phyloP scores from a whole-genome alignment of 2,113 vertebrate species.

The Microcebus jonahi region DNA sequence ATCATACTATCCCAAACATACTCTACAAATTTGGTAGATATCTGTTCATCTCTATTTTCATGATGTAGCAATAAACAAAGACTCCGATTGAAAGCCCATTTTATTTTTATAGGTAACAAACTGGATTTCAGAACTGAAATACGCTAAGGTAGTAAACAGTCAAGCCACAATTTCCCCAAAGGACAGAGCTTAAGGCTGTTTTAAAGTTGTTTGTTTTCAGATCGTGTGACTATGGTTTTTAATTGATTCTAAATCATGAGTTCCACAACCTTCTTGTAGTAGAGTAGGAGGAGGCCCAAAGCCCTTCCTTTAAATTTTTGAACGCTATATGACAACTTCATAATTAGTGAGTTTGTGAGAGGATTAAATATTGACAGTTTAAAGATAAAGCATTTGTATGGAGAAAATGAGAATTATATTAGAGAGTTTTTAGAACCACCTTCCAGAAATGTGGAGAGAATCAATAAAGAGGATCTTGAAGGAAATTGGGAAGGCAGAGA shows the following conservation, averaged over 20 bases:
- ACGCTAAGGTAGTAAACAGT: not conserved
- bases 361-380: not conserved
- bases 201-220: not conserved
- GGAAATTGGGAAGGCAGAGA: not conserved
- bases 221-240: not conserved
- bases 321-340: not conserved
- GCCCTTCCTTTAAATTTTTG: not conserved
- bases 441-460: constrained; percentile 41
- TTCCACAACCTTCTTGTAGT: not conserved
- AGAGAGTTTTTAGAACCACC: not conserved
- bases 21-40: constrained; percentile 27
- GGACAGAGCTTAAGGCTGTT: not conserved
- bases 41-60: not conserved
- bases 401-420: constrained; percentile 38
- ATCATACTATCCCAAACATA: not conserved
- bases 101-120: constrained; percentile 37
- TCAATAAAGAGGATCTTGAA: constrained; percentile 22
- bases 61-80: not conserved
- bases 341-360: not conserved
- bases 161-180: constrained; percentile 10
- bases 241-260: not conserved
- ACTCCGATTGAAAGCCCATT: not conserved
- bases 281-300: not conserved
- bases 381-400: not conserved
- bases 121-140: constrained; percentile 41